These are phyloP conservation scores for Lagorchestes hirsutus DNA, from an alignment of 2,797 vertebrate genomes.

Conservation along the genomic window DNA sequence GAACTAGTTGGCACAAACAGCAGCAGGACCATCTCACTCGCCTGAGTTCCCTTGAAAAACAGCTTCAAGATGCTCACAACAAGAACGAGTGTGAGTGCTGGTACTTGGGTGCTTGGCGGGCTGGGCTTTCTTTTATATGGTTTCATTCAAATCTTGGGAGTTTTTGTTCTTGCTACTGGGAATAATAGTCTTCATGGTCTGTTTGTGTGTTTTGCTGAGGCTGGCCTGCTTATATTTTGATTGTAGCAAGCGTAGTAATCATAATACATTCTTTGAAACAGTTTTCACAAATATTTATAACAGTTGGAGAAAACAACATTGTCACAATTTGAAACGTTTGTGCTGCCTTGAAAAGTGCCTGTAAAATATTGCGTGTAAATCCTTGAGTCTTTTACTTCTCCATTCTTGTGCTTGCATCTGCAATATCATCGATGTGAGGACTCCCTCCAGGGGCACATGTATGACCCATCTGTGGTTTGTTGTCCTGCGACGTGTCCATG, in stretches of 20 bases:
- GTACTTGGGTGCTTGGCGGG: neutral
- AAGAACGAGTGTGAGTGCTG: conserved; percentile 86
- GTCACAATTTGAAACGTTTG: neutral
- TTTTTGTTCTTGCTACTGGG: neutral
- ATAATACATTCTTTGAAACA: conserved; percentile 13
- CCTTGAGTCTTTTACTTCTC: neutral
- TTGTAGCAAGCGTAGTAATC: neutral
- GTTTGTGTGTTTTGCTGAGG: neutral
- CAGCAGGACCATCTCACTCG: conserved; percentile 87
- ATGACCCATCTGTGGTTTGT: neutral
- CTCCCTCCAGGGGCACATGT: neutral
- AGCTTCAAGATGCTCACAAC: conserved; percentile 84
- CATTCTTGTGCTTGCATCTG: neutral
- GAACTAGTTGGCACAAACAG: conserved; percentile 86
- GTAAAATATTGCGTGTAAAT: neutral
- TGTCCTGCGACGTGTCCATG: neutral
- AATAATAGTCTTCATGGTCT: neutral
- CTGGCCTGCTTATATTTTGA: neutral
- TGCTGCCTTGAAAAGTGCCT: neutral
- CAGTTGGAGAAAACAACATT: neutral
- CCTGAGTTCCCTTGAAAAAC: conserved; percentile 87
- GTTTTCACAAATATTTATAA: neutral
- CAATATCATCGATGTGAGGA: neutral
- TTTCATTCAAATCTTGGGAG: conserved; percentile 18
- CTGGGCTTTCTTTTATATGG: neutral